Base-by-base conservation (phyloP, 2,113 vertebrate species). In the Muntiacus muntjak region DNA sequence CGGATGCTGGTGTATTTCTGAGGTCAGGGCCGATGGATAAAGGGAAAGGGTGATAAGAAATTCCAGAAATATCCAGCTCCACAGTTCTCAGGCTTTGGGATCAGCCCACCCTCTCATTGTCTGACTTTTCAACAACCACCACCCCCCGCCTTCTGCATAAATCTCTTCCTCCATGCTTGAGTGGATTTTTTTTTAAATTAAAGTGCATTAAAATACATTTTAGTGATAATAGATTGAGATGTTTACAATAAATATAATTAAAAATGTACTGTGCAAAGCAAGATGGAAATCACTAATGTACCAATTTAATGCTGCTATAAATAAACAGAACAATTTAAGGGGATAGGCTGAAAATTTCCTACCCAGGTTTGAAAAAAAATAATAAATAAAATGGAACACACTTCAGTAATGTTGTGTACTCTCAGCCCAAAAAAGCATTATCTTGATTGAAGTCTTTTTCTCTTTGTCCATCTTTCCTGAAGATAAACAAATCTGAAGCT, bases 201-300 rank as follows among this genome's bases (percentile, higher is more conserved):
- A 91, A 85, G 57, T 71, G 14, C 60, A 62, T 83, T 89, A 78
- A 55, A 79, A 95, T 79, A 79, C 15, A 79, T 89, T 87, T 88
- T 43, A 33, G 11, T 50, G 36, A 45, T 89, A 87, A 94, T 58
- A 95, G 90, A 96, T 74, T 40, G 90, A 96, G 50, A 71, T 47
- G 40, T 74, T 92, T 78, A 78, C n/a, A 33, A 94, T n/a, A 67
- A 40, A 87, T 52, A 62, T 36, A 78, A 89, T 92, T 90, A 58
- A 16, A 87, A 67, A 45, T 40, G 62, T 26, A 16, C 50, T 45
- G 21, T 82, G 30, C 30, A 91, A 58, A 86, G 52, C 52, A 91
- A 87, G 36, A 62, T 19, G 25, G 36, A 50, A 21, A 45, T 85
- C 71, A 47, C 50, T 30, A 43, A 89, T n/a, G 84, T 26, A 43